Conservation (phyloP, 2,113 vertebrate species). For the Rhynchomys soricoides region DNA sequence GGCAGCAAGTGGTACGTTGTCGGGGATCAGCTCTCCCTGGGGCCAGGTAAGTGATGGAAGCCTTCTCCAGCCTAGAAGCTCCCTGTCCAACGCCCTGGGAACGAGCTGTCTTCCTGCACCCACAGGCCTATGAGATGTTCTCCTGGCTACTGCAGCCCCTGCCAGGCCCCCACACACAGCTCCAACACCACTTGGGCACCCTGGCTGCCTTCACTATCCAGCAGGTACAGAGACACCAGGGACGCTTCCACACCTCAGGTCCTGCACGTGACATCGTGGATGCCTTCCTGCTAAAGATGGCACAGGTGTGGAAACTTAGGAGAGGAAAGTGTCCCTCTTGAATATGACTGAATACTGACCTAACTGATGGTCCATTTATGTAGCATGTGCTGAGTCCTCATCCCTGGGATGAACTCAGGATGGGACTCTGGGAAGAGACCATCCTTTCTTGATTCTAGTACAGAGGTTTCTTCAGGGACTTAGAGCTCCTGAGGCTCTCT, state of each 20-base stretch:
- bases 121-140: slow-evolving; percentile 77
- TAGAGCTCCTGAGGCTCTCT: no score
- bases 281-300: slow-evolving; percentile 75
- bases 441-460: neutral
- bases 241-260: neutral
- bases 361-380: neutral
- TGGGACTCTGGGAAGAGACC: neutral
- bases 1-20: slow-evolving; percentile 13
- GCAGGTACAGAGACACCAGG: slow-evolving; percentile 53
- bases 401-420: neutral
- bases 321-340: neutral
- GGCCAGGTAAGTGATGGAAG: slow-evolving; percentile 57
- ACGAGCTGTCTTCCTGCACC: neutral
- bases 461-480: neutral
- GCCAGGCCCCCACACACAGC: neutral
- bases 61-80: neutral
- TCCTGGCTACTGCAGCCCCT: slow-evolving; percentile 58
- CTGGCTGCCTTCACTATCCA: slow-evolving; percentile 56
- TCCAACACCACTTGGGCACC: slow-evolving; percentile 29
- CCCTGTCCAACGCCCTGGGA: neutral
- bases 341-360: neutral
- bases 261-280: neutral
- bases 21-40: slow-evolving; percentile 51
- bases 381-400: neutral
- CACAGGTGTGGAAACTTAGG: slow-evolving; percentile 53